These are phyloP conservation scores for Leptosomus discolor DNA, from an alignment of 2,113 vertebrate genomes.

Conservation along the genomic window DNA sequence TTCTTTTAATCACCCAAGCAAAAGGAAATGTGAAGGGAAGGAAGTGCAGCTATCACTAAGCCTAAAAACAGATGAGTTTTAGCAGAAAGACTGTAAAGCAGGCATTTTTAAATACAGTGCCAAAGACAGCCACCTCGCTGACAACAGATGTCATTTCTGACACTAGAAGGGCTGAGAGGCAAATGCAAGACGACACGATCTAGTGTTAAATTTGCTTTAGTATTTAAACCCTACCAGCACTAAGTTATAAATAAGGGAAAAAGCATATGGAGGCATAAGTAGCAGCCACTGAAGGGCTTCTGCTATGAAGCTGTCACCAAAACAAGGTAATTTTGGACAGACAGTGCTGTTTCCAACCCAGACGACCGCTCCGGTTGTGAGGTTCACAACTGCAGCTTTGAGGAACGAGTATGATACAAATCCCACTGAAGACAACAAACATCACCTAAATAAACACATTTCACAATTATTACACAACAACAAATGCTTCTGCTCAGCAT, in stretches of 20 bases:
- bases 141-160: not conserved
- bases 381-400: not conserved
- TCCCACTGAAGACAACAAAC: not conserved
- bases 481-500: not conserved
- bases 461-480: not conserved
- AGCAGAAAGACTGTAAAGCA: not conserved
- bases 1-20: not conserved
- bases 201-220: not conserved
- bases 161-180: not conserved
- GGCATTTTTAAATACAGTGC: not conserved
- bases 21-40: not conserved
- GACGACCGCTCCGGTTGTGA: accelerated
- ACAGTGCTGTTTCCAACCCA: not conserved
- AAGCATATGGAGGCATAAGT: accelerated
- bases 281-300: not conserved
- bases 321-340: not conserved
- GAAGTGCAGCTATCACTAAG: not conserved
- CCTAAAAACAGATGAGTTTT: not conserved
- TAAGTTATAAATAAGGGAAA: not conserved
- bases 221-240: not conserved
- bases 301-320: not conserved
- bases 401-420: not conserved
- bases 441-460: not conserved
- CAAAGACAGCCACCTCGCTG: not conserved
- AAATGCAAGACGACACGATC: accelerated